Evolutionary conservation across 2,888 invertebrate genomes (phyloP).

Genomic region (Incurvaria masculella): DNA sequence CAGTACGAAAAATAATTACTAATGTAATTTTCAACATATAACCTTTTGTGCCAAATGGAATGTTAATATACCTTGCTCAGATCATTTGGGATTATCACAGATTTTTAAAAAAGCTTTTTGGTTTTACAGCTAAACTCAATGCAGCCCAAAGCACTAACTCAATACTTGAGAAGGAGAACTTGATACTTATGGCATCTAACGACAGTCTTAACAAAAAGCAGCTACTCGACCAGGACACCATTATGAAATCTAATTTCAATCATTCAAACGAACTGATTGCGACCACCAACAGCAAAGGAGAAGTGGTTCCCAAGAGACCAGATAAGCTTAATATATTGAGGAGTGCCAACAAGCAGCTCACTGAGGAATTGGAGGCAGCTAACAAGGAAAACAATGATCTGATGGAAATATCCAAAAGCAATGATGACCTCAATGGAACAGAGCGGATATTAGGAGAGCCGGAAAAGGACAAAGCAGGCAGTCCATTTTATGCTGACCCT

Average conservation of each 20-base stretch:
- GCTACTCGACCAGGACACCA: conserved; percentile 34
- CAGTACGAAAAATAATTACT: no score
- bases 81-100: neutral
- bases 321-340: conserved; percentile 45
- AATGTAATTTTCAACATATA: no score
- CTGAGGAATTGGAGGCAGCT: conserved; percentile 47
- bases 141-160: conserved; percentile 47
- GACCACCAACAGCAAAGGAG: conserved; percentile 50
- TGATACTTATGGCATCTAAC: conserved; percentile 37
- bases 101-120: conserved; percentile 1
- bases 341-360: conserved; percentile 51
- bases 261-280: conserved; percentile 45
- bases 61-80: no score
- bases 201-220: conserved; percentile 45
- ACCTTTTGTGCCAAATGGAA: no score
- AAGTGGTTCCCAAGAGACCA: conserved; percentile 45
- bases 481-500: conserved; percentile 88
- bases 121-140: conserved; percentile 38
- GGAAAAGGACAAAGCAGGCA: conserved; percentile 66
- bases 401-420: conserved; percentile 49
- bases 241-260: conserved; percentile 36
- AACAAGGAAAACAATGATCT: conserved; percentile 42
- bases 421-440: conserved; percentile 33
- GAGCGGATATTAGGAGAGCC: conserved; percentile 32
- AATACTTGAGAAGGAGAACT: conserved; percentile 45